Evolutionary conservation across 2,113 vertebrate genomes (phyloP).

Genomic region (Chloropsis cyanopogon): DNA sequence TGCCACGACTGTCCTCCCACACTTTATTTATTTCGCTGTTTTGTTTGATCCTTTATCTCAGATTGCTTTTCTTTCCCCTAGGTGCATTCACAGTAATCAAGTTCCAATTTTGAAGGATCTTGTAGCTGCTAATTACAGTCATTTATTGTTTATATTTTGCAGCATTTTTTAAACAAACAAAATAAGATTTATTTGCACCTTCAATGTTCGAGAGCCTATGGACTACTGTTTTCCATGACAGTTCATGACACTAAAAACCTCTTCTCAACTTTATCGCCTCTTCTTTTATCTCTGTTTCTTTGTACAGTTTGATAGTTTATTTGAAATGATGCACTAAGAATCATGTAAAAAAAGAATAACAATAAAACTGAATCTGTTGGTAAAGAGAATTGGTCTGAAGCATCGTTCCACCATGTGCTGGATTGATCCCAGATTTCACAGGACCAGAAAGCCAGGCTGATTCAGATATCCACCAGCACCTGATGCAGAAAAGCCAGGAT

Average conservation of each 20-base stretch:
- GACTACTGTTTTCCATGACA: slow-evolving; percentile 43
- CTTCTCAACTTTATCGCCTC: slow-evolving; percentile 43
- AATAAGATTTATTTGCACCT: slow-evolving; percentile 40
- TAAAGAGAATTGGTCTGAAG: slow-evolving; percentile 81
- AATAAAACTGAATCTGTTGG: slow-evolving; percentile 90
- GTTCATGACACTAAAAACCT: slow-evolving; percentile 55
- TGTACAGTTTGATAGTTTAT: slow-evolving; percentile 72
- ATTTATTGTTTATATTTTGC: slow-evolving; percentile 58
- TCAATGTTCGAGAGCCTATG: not conserved
- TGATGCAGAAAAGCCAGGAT: not conserved
- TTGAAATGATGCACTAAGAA: slow-evolving; percentile 67
- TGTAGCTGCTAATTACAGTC: slow-evolving; percentile 67
- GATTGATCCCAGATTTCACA: not conserved
- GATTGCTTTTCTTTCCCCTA: slow-evolving; percentile 25
- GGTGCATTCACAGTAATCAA: slow-evolving; percentile 48
- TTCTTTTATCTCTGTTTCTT: slow-evolving; percentile 63
- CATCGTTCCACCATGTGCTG: not conserved
- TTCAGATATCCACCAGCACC: not conserved
- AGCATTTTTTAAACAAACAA: slow-evolving; percentile 45
- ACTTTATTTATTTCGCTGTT: slow-evolving; percentile 48
- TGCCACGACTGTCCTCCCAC: not conserved
- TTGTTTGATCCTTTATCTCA: not conserved
- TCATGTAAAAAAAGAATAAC: slow-evolving; percentile 83
- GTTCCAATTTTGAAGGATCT: slow-evolving; percentile 67
- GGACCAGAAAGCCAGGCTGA: not conserved